phyloP scores from a whole-genome alignment of 2,113 vertebrate genomes.

The rat (Rattus norvegicus) region DNA sequence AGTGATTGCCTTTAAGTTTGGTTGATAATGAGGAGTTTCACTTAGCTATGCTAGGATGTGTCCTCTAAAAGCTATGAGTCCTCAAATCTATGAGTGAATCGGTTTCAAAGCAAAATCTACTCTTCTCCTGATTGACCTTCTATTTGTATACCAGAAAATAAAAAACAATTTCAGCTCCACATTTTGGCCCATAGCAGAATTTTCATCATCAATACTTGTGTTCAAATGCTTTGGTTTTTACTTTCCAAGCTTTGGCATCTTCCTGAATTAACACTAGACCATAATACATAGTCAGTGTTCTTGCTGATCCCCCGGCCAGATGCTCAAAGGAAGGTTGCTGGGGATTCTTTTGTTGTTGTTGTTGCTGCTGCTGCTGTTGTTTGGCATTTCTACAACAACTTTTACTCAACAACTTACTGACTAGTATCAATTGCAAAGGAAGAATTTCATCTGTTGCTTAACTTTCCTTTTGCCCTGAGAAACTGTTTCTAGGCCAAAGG shows the following conservation, averaged over 20 bases:
- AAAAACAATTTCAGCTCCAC: slow-evolving; percentile 8
- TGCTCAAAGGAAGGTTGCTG: background rate
- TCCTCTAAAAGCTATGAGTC: background rate
- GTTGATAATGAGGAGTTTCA: background rate
- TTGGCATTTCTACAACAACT: slow-evolving; percentile 60
- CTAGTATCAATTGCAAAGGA: slow-evolving; percentile 61
- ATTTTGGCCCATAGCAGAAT: slow-evolving; percentile 7
- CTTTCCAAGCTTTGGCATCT: slow-evolving; percentile 28
- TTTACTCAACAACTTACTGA: slow-evolving; percentile 63
- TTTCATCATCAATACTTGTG: slow-evolving; percentile 59
- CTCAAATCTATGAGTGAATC: background rate
- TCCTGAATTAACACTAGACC: slow-evolving; percentile 61
- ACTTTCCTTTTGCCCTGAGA: slow-evolving; percentile 57
- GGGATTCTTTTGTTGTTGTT: background rate
- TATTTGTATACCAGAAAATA: background rate
- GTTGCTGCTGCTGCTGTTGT: background rate
- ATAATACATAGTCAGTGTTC: slow-evolving; percentile 39
- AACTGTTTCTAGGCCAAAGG: slow-evolving; percentile 36
- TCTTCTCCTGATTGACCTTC: slow-evolving; percentile 13
- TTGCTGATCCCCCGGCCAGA: slow-evolving; percentile 52
- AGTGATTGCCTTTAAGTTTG: background rate
- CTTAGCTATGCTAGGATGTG: background rate
- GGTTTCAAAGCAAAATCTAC: slow-evolving; percentile 26
- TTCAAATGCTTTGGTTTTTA: slow-evolving; percentile 38
- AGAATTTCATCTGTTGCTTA: slow-evolving; percentile 44